These are phyloP conservation scores for Cossypha dichroa DNA, from an alignment of 2,797 vertebrate species.

Conservation along the genomic window DNA sequence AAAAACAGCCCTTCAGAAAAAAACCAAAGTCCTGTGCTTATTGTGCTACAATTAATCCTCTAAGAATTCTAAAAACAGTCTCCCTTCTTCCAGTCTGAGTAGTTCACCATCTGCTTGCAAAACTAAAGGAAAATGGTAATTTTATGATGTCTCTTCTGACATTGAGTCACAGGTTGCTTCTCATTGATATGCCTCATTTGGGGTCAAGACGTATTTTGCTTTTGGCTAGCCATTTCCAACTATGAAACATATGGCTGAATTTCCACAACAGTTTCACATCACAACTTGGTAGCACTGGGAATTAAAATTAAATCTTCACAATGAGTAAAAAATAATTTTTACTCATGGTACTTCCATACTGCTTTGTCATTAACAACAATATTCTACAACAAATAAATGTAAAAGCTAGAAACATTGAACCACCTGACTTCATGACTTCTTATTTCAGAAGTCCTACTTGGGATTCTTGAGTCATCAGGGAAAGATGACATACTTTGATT, in stretches of 20 bases:
- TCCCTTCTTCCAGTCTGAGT: not conserved
- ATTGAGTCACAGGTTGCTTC: not conserved
- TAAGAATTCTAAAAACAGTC: not conserved
- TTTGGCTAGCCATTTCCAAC: not conserved
- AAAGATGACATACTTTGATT: not conserved
- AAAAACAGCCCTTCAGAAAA: not conserved
- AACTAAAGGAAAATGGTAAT: not conserved
- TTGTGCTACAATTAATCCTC: not conserved
- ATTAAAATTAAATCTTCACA: not conserved
- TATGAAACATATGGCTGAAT: not conserved
- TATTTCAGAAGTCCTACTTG: not conserved
- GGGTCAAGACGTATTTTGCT: rapidly evolving
- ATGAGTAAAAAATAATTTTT: not conserved
- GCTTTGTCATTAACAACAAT: not conserved
- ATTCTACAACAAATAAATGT: not conserved
- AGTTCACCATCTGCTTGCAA: not conserved
- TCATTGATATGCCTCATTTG: not conserved
- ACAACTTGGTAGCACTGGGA: not conserved
- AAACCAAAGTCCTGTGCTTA: rapidly evolving
- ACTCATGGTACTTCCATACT: not conserved
- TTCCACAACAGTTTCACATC: not conserved
- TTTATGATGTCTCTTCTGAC: not conserved
- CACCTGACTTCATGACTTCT: not conserved
- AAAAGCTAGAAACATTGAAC: not conserved
- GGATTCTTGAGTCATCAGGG: not conserved